A percentile compares a stretch with the other conserved stretches of the same genome.
Evolutionary conservation across 1,140 invertebrate species (phyloP).

Genomic region (Drosophila trapezifrons): DNA sequence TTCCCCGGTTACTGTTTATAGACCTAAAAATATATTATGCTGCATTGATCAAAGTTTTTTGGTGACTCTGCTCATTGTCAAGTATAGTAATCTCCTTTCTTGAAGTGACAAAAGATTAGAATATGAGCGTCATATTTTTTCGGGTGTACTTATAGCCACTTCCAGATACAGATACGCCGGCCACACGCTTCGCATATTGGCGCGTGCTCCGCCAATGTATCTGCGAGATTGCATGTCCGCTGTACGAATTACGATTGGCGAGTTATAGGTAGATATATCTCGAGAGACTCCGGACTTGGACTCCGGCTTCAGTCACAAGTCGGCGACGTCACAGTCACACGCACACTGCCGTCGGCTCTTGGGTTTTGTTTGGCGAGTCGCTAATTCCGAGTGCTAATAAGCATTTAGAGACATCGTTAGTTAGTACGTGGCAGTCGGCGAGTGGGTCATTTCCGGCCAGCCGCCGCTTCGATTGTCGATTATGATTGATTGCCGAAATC

Average conservation of each 20-base stretch:
- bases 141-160: slow-evolving; percentile 3
- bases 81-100: neutral
- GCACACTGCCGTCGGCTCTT: slow-evolving; percentile 15
- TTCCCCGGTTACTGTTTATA: no score
- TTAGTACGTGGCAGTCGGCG: slow-evolving; percentile 56
- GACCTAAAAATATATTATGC: no score
- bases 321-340: slow-evolving; percentile 60
- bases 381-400: slow-evolving; percentile 76
- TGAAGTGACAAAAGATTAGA: neutral
- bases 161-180: slow-evolving; percentile 5
- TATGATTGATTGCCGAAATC: slow-evolving; percentile 42
- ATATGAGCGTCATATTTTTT: slow-evolving; percentile 5
- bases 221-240: slow-evolving; percentile 35
- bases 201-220: slow-evolving; percentile 55
- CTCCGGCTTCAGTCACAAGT: slow-evolving; percentile 48
- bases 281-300: slow-evolving; percentile 9
- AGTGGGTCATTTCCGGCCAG: slow-evolving; percentile 56
- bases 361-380: slow-evolving; percentile 34
- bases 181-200: slow-evolving; percentile 29
- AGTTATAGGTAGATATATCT: slow-evolving; percentile 42
- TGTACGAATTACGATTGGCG: slow-evolving; percentile 48
- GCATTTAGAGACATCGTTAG: slow-evolving; percentile 77
- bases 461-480: slow-evolving; percentile 5
- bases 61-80: neutral
- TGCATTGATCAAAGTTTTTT: neutral